Conservation (phyloP, 2,113 vertebrate species). For the Camelus dromedarius region DNA sequence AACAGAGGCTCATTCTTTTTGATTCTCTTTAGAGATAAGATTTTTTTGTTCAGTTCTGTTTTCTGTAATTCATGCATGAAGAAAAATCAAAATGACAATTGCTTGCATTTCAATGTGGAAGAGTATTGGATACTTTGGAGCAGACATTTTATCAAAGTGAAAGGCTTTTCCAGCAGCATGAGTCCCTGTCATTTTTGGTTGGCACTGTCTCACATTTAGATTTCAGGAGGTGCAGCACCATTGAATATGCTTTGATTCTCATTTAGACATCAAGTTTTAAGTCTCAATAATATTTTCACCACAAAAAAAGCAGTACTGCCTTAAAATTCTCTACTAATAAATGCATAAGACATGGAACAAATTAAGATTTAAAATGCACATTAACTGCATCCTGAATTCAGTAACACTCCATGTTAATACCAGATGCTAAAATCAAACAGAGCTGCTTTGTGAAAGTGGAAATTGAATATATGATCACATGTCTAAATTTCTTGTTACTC, state of each 20-base stretch:
- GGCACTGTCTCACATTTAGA: not conserved
- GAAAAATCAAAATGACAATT: conserved; percentile 40
- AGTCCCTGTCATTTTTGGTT: not conserved
- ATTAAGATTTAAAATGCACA: not conserved
- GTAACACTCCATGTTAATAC: not conserved
- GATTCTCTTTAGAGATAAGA: not conserved
- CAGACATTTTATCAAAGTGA: conserved; percentile 34
- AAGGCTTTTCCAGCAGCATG: not conserved
- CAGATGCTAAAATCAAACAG: not conserved
- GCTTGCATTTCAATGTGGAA: not conserved
- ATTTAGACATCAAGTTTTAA: not conserved
- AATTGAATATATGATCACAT: not conserved
- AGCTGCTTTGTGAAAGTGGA: not conserved
- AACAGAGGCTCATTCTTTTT: not conserved
- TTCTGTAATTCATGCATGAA: not conserved
- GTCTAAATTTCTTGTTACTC: not conserved
- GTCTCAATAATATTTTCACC: not conserved
- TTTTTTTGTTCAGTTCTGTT: conserved; percentile 10
- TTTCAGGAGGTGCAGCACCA: not conserved
- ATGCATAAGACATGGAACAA: not conserved
- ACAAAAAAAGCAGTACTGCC: not conserved
- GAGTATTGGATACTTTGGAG: not conserved
- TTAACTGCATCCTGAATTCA: not conserved
- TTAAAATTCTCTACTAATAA: not conserved
- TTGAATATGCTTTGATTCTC: not conserved